Conservation (phyloP, 2,113 vertebrate genomes). For the Acrocephalus arundinaceus region DNA sequence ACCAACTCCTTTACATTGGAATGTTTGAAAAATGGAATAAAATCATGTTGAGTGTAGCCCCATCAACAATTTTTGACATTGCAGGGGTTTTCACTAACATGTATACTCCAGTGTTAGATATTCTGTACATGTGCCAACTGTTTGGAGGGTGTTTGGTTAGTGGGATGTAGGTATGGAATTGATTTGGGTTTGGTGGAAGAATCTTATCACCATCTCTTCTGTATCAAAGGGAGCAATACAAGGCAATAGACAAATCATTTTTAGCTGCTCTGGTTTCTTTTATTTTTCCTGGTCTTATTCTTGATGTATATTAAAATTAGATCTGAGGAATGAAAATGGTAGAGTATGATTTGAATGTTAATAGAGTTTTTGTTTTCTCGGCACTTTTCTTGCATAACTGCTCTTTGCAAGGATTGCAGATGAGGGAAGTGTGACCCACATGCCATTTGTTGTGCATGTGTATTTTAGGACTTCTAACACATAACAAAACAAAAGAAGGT, state of each 20-base stretch:
- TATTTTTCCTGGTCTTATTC: not conserved
- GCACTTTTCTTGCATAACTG: not conserved
- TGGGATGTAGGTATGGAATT: not conserved
- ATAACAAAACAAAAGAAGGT: constrained; percentile 42
- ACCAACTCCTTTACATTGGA: not conserved
- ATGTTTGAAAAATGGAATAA: not conserved
- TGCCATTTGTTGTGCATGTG: constrained; percentile 20
- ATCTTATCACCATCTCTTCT: not conserved
- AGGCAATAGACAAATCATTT: not conserved
- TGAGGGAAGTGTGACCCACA: not conserved
- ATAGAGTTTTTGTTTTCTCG: constrained; percentile 28
- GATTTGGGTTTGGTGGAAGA: not conserved
- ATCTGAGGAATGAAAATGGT: constrained; percentile 43
- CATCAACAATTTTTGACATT: not conserved
- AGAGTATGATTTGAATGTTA: constrained; percentile 45
- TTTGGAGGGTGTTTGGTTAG: not conserved
- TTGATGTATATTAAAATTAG: constrained; percentile 33
- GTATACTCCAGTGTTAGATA: not conserved
- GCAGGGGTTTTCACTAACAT: not conserved
- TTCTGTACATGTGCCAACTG: not conserved
- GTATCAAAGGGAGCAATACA: not conserved
- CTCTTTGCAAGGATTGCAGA: constrained; percentile 30
- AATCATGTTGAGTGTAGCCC: not conserved
- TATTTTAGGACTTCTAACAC: constrained; percentile 53
- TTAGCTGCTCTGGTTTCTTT: not conserved